Conservation (phyloP, 2,797 vertebrate genomes). For the Gymnopithys bicolor region DNA sequence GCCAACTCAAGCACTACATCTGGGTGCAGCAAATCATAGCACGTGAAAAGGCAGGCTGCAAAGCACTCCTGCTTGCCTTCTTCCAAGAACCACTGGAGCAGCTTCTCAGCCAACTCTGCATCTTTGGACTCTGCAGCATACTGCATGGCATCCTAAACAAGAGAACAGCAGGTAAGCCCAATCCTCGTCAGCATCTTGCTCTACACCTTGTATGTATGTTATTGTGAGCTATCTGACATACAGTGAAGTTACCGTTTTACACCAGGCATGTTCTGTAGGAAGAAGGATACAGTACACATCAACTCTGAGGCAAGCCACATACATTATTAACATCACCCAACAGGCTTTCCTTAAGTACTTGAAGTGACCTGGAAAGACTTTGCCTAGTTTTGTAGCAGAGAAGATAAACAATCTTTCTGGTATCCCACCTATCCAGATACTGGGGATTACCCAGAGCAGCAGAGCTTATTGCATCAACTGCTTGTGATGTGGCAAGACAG, state of each 20-base stretch:
- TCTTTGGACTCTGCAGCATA: conserved; percentile 90
- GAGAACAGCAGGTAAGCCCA: not conserved
- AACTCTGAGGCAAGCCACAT: not conserved
- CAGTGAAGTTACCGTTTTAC: not conserved
- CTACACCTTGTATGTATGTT: not conserved
- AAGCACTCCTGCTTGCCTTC: conserved; percentile 90
- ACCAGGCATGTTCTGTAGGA: not conserved
- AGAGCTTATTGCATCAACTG: not conserved
- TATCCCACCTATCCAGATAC: not conserved
- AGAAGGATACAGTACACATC: not conserved
- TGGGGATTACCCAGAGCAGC: not conserved
- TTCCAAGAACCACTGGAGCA: conserved; percentile 91
- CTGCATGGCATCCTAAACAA: conserved; percentile 88
- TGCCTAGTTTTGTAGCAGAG: not conserved
- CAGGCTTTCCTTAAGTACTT: not conserved
- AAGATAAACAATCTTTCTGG: not conserved
- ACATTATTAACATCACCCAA: not conserved
- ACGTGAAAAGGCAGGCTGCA: conserved; percentile 88
- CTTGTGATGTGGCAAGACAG: not conserved
- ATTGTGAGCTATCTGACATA: not conserved
- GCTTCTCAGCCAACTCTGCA: conserved; percentile 84
- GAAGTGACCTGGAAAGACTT: not conserved
- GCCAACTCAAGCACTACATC: conserved; percentile 90
- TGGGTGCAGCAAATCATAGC: conserved; percentile 88
- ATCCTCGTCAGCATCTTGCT: not conserved